Base-by-base conservation (phyloP, 2,888 invertebrate species). In the Pseudolycoriella hygida region DNA sequence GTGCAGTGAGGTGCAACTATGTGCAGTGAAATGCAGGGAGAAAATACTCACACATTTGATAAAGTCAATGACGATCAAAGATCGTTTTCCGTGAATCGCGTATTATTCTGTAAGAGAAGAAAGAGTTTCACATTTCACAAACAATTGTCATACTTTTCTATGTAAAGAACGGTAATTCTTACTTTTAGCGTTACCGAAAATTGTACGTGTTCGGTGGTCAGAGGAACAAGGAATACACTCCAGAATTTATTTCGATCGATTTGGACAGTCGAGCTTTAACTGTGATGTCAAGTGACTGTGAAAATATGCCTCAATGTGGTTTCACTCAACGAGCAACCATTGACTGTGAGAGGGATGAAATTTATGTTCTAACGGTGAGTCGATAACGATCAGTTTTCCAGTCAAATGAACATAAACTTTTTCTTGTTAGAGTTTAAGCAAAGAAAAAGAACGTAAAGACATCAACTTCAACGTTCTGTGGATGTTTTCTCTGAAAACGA, bases 161-260 rank as follows among this genome's bases (percentile, higher is more conserved):
- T 25, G 25, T 4, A 25, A 25, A 8, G 25, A 6, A 25, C 4
- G 8, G 5, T 25, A 25, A 6, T 25, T 8, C 5, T 25, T 17
- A 25, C 17, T 50, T 57, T 10, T 55, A 85, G 83, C 70, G 70
- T 51, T 72, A 74, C 48, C 71, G 86, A 19, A 78, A 80, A 52
- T 69, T 90, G 46, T 90, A 83, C 63, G 81, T 90, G 51, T 86
- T 89, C 67, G 87, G 84, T 44, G 90, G 90, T 1, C 88, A 89
- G 58, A 74, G 88, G 52, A 77, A 80, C 53, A 87, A 87, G 61
- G 85, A 87, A 61, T 84, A 85, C 61, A 70, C 89, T 42, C 80
- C 80, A 57, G 89, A 89, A 61, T 80, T 89, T 60, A 77, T 89
- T 61, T 77, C 83, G 45, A 88, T 83, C 65, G 77, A 87, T 61